These are phyloP conservation scores for Lagria hirta DNA, from an alignment of 2,888 invertebrate species.

Conservation along the genomic window DNA sequence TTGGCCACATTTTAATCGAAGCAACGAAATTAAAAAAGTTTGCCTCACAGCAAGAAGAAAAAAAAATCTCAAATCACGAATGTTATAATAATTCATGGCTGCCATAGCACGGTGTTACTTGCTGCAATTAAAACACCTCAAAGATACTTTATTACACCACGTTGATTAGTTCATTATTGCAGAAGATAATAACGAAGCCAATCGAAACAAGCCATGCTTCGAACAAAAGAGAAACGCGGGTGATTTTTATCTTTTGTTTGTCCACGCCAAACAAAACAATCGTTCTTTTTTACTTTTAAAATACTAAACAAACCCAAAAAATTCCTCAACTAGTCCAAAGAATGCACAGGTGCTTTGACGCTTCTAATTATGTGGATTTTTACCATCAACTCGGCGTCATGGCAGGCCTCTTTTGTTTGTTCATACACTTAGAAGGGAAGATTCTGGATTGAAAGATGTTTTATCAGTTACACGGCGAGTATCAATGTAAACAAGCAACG, in stretches of 20 bases:
- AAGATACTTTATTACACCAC: conserved; percentile 9
- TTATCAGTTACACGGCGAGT: too few species aligned
- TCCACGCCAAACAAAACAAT: conserved; percentile 9
- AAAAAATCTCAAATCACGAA: conserved; percentile 5
- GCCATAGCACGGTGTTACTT: conserved; percentile 11
- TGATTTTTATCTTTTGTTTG: conserved; percentile 11
- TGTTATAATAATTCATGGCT: conserved; percentile 14
- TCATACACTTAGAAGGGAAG: too few species aligned
- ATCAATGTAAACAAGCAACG: too few species aligned
- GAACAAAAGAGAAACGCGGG: conserved; percentile 2
- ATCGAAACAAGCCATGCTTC: neutral
- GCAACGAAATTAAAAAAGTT: conserved; percentile 18
- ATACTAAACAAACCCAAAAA: conserved; percentile 15
- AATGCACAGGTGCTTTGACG: conserved; percentile 21
- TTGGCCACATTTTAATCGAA: conserved; percentile 11
- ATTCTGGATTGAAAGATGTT: too few species aligned
- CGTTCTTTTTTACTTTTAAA: conserved; percentile 3
- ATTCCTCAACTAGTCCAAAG: conserved; percentile 5
- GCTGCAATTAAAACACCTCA: conserved; percentile 21
- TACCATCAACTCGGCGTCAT: neutral
- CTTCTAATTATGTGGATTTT: conserved; percentile 12
- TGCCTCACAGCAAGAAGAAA: conserved; percentile 8
- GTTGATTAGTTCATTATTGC: conserved; percentile 20
- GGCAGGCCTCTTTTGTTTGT: conserved; percentile 1
- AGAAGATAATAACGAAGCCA: conserved; percentile 5